phyloP scores from a whole-genome alignment of 2,797 vertebrate genomes.

The Xerus rutilus region DNA sequence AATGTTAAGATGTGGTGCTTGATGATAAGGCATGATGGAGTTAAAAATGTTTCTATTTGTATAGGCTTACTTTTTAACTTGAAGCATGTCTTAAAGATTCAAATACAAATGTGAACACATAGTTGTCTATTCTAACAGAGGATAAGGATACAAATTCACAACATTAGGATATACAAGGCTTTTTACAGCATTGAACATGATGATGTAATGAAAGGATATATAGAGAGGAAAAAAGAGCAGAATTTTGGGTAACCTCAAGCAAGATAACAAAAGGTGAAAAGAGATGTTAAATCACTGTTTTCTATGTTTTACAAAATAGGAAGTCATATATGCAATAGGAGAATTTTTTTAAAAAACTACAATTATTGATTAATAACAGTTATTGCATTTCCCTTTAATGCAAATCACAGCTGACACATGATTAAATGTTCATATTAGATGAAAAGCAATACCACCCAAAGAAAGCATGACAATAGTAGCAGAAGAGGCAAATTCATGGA shows the following conservation, averaged over 20 bases:
- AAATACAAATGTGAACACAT: not conserved
- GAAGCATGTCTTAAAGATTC: not conserved
- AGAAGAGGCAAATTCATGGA: not conserved
- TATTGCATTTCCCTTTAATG: not conserved
- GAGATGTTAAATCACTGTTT: not conserved
- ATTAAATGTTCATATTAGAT: not conserved
- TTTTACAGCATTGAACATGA: not conserved
- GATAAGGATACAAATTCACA: not conserved
- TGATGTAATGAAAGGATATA: not conserved
- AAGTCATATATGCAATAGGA: not conserved
- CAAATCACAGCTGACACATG: not conserved
- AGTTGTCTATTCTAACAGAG: not conserved
- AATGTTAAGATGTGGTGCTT: not conserved
- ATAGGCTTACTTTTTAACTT: not conserved
- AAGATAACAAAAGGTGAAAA: not conserved
- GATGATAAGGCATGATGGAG: not conserved
- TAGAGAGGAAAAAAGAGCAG: not conserved
- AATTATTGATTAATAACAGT: not conserved
- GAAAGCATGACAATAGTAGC: not conserved
- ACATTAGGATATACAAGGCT: not conserved
- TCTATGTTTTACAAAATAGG: not conserved
- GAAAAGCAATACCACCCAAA: not conserved
- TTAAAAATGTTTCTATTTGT: constrained; percentile 5
- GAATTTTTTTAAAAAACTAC: not conserved
- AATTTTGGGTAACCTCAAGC: not conserved